A percentile compares a stretch with the other conserved stretches of the same genome.
phyloP scores from a whole-genome alignment of 2,113 vertebrate species.

The Puma concolor region DNA sequence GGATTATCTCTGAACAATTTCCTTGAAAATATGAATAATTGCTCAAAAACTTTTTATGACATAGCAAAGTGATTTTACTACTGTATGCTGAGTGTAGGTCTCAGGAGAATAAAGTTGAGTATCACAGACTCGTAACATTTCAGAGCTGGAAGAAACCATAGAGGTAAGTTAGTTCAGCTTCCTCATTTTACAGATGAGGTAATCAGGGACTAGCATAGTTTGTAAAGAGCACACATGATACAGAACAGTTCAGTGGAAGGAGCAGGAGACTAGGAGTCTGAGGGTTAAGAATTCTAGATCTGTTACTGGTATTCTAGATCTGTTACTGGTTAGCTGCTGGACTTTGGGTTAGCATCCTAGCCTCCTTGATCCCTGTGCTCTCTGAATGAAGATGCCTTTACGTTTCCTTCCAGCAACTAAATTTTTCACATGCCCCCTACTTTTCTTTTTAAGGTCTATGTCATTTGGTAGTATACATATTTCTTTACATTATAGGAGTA shows the following conservation, averaged over 20 bases:
- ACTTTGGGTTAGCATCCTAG: background rate
- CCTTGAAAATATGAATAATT: constrained; percentile 53
- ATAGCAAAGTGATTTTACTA: constrained; percentile 19
- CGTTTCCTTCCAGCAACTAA: background rate
- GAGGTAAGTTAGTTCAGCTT: background rate
- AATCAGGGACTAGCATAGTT: background rate
- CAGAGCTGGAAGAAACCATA: background rate
- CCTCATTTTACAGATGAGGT: background rate
- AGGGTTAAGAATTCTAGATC: background rate
- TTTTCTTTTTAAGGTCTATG: constrained; percentile 36
- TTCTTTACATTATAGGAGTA: constrained; percentile 66
- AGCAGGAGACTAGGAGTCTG: background rate
- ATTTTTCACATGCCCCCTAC: background rate
- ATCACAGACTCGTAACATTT: constrained; percentile 1
- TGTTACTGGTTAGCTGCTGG: background rate
- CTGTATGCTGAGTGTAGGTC: background rate
- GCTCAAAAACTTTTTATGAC: background rate
- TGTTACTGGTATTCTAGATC: background rate
- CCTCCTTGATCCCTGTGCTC: background rate
- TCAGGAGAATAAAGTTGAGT: background rate
- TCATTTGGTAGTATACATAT: background rate
- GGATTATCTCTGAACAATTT: constrained; percentile 48
- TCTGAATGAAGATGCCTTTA: background rate
- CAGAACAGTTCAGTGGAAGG: background rate
- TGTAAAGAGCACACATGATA: background rate